Conservation (phyloP, 1,140 invertebrate genomes). For the Philaenus spumarius region DNA sequence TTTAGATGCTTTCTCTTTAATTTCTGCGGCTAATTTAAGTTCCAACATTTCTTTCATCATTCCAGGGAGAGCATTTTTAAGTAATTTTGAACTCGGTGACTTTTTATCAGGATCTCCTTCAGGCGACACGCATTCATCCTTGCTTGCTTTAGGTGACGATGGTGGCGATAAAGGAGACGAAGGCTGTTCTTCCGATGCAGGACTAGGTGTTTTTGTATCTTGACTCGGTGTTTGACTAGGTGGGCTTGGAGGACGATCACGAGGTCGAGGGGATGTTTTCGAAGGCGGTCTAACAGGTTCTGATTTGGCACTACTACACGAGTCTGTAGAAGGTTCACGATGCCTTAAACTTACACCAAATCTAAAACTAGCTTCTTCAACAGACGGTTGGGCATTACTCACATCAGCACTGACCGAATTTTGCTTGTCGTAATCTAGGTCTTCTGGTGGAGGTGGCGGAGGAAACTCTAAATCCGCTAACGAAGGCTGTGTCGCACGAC, state of each 20-base stretch:
- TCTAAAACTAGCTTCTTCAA: slow-evolving; percentile 60
- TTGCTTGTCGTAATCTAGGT: slow-evolving; percentile 40
- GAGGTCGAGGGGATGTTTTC: slow-evolving; percentile 12
- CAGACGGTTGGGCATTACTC: slow-evolving; percentile 55
- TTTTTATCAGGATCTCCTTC: slow-evolving; percentile 24
- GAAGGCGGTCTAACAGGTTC: slow-evolving; percentile 35
- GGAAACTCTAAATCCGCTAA: slow-evolving; percentile 78
- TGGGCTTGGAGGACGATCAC: slow-evolving; percentile 28
- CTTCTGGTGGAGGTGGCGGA: slow-evolving; percentile 59
- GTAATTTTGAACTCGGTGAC: slow-evolving; percentile 33
- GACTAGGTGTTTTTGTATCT: slow-evolving; percentile 36
- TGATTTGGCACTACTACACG: slow-evolving; percentile 44
- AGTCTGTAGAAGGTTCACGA: slow-evolving; percentile 54
- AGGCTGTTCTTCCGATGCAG: slow-evolving; percentile 37
- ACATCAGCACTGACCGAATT: slow-evolving; percentile 41
- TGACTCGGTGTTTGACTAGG: slow-evolving; percentile 37
- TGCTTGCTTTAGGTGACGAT: slow-evolving; percentile 33
- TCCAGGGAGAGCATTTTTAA: slow-evolving; percentile 37
- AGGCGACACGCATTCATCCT: slow-evolving; percentile 28
- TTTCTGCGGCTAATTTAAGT: slow-evolving; percentile 69
- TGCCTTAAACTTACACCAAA: slow-evolving; percentile 65
- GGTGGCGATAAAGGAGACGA: slow-evolving; percentile 34
- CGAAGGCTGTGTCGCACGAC: slow-evolving; percentile 49
- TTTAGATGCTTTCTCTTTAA: slow-evolving; percentile 57
- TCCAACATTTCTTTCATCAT: slow-evolving; percentile 73